Percentiles rank a stretch among this genome's conserved stretches.
phyloP scores from a whole-genome alignment of 92 coral and sea anemone species.

The Parazoanthus darwini region DNA sequence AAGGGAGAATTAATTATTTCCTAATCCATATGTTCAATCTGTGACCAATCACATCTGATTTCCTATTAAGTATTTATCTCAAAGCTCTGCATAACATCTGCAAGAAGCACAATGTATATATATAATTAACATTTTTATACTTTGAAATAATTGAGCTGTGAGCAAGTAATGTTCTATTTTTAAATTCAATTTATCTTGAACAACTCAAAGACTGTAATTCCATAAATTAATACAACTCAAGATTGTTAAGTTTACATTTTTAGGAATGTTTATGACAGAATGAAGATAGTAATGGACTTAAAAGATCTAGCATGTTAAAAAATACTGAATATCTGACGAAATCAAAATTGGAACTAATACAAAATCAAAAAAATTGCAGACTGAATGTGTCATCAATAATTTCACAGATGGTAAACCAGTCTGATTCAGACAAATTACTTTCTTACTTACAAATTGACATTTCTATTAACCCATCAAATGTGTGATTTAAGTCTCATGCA shows the following conservation, averaged over 20 bases:
- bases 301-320: not conserved
- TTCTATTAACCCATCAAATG: not conserved
- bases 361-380: not conserved
- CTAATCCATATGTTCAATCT: conserved; percentile 13
- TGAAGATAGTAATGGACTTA: not conserved
- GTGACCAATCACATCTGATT: conserved; percentile 16
- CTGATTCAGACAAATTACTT: not conserved
- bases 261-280: not conserved
- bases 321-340: not conserved
- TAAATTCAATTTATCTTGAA: not conserved
- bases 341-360: not conserved
- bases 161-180: conserved; percentile 14
- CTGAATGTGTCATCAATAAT: not conserved
- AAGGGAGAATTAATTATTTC: conserved; percentile 23
- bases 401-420: not conserved
- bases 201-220: not conserved
- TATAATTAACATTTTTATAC: not conserved
- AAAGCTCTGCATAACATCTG: conserved; percentile 7
- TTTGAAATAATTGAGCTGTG: not conserved
- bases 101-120: not conserved
- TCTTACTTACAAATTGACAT: not conserved
- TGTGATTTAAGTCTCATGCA: too few species aligned
- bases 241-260: not conserved
- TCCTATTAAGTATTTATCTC: conserved; percentile 18
- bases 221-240: not conserved